These are phyloP conservation scores for Ptyas mucosa DNA, from an alignment of 2,113 vertebrate species.

Conservation along the genomic window DNA sequence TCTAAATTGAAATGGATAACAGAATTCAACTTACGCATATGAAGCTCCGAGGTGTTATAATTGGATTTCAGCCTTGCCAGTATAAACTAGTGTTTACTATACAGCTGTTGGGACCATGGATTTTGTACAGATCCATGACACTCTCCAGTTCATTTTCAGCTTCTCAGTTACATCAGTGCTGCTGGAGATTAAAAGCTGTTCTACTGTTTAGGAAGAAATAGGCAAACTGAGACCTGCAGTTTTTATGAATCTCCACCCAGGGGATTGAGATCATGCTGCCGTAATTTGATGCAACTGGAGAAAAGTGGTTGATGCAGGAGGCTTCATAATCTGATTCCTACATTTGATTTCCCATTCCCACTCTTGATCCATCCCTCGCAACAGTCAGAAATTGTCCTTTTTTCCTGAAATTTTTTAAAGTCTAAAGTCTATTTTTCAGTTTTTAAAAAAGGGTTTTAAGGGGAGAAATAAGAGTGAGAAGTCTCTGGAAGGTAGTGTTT, in stretches of 20 bases:
- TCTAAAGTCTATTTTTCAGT: neutral
- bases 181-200: conserved; percentile 20
- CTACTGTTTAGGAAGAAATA: conserved; percentile 6
- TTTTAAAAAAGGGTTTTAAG: neutral
- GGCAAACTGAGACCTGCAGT: neutral
- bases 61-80: neutral
- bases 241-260: neutral
- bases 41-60: neutral
- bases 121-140: conserved; percentile 14
- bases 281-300: neutral
- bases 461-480: neutral
- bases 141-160: conserved; percentile 17
- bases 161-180: neutral
- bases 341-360: neutral
- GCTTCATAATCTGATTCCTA: neutral
- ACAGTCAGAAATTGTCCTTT: neutral
- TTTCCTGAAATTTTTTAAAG: neutral
- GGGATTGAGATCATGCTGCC: neutral
- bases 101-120: neutral
- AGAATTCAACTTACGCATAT: neutral
- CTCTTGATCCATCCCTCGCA: neutral
- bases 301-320: neutral
- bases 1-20: neutral
- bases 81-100: neutral
- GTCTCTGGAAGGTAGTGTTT: neutral